phyloP scores from a whole-genome alignment of 2,797 vertebrate genomes.

The Tenualosa thibaudeaui region DNA sequence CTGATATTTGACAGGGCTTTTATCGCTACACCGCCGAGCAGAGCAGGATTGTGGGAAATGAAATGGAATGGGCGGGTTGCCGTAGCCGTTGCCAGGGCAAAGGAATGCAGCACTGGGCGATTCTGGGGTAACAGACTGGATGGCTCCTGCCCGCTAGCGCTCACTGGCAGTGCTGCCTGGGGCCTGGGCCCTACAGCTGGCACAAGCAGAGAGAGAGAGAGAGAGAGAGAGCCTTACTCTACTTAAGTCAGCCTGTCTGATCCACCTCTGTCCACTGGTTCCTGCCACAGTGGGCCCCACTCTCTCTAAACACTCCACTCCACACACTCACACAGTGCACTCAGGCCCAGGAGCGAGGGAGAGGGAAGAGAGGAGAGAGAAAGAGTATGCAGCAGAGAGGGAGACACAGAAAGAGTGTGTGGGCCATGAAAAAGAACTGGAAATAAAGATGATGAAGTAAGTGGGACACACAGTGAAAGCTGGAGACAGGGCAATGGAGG shows the following conservation, averaged over 20 bases:
- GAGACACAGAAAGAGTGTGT: background rate
- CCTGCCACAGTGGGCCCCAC: background rate
- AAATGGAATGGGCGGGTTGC: background rate
- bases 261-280: background rate
- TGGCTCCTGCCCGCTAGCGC: background rate
- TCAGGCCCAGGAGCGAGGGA: too few species aligned
- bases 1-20: background rate
- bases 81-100: background rate
- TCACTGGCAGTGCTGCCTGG: background rate
- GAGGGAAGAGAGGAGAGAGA: background rate
- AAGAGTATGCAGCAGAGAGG: background rate
- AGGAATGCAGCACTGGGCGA: background rate
- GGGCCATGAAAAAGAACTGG: background rate
- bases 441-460: background rate
- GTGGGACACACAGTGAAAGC: too few species aligned
- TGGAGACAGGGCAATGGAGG: too few species aligned
- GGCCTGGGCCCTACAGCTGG: background rate
- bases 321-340: too few species aligned
- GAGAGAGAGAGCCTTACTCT: background rate
- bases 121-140: background rate
- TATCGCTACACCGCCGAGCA: background rate
- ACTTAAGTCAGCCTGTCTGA: background rate
- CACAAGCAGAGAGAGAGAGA: background rate
- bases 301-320: too few species aligned
- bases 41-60: background rate